Base-by-base conservation (phyloP, 2,888 invertebrate species). In the Nysson spinosus region DNA sequence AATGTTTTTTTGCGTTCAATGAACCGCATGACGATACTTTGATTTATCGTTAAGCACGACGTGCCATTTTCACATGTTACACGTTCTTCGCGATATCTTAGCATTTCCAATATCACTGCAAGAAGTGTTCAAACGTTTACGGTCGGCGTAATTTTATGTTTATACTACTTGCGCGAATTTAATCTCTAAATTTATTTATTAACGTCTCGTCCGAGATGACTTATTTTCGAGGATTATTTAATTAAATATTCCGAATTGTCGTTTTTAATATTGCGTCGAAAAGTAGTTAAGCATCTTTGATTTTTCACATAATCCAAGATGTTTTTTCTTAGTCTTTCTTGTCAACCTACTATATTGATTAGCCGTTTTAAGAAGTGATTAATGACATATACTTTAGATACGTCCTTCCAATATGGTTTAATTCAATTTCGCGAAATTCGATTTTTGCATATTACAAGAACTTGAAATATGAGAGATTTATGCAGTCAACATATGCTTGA, bases 41-140 rank as follows among this genome's bases (percentile, higher is more conserved):
- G 28, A 30, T 17, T 39, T 46, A 20, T 57, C 57, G 40, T 40
- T 20, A 56, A 44, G 47, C 28, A 58, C 56, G 52, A 64, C 49
- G 67, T 69, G 60, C 65, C 62, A 75, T 75, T 63, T 69, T 63
- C 61, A 64, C 66, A 49, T 61, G 65, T 63, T 66, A 60, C 51
- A 58, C 19, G 60, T 51, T 52, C 44, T 30, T n/a, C n/a, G 16
- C 51, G 63, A 72, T 61, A 46, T 55, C 47, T 73, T 64, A 61
- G 62, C 39, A 46, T 12, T 39, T 61, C 35, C 24, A 39, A 61
- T 54, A 61, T 69, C 28, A 56, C 37, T 32, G 32, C 26, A 34
- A 50, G 47, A 40, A 43, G 16, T 30, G 43, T 14, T 51, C 19
- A 16, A 63, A 40, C 14, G 20, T 9, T 32, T 26, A 6, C 12